Conservation (phyloP, 2,888 invertebrate species). For the Encarsia formosa region DNA sequence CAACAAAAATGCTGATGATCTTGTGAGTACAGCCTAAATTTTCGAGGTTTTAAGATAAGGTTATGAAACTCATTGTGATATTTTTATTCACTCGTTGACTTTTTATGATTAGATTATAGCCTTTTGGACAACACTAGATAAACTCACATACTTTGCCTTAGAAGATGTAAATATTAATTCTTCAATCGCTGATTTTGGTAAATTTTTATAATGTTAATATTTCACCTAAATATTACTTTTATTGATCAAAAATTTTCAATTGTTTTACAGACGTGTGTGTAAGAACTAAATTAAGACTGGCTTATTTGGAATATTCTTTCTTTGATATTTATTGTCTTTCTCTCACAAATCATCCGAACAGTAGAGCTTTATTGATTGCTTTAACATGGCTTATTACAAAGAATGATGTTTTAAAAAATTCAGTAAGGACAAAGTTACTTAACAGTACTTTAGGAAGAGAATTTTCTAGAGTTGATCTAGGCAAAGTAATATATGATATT, state of each 20-base stretch:
- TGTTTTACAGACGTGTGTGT: constrained; percentile 28
- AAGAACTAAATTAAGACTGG: constrained; percentile 44
- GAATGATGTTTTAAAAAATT: constrained; percentile 34
- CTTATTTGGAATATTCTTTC: constrained; percentile 41
- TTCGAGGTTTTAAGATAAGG: constrained; percentile 16
- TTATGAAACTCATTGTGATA: not conserved
- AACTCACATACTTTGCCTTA: constrained; percentile 17
- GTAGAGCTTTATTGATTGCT: constrained; percentile 45
- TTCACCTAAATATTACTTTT: not conserved
- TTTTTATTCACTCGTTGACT: not conserved
- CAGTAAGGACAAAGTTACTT: constrained; percentile 33
- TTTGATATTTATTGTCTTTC: constrained; percentile 46
- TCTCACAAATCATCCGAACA: constrained; percentile 30
- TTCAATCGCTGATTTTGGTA: constrained; percentile 21
- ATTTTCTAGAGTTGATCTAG: constrained; percentile 29
- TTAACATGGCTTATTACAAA: constrained; percentile 45
- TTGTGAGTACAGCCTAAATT: constrained; percentile 38
- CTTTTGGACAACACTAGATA: constrained; percentile 27
- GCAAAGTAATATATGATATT: constrained; percentile 8
- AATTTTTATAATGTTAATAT: constrained; percentile 2
- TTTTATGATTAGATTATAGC: constrained; percentile 17
- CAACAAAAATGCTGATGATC: constrained; percentile 37
- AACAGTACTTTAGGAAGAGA: constrained; percentile 39
- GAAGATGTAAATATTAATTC: constrained; percentile 18
- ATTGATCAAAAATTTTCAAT: not conserved